These are phyloP conservation scores for Pardalotus punctatus DNA, from an alignment of 2,113 vertebrate genomes.

Conservation along the genomic window DNA sequence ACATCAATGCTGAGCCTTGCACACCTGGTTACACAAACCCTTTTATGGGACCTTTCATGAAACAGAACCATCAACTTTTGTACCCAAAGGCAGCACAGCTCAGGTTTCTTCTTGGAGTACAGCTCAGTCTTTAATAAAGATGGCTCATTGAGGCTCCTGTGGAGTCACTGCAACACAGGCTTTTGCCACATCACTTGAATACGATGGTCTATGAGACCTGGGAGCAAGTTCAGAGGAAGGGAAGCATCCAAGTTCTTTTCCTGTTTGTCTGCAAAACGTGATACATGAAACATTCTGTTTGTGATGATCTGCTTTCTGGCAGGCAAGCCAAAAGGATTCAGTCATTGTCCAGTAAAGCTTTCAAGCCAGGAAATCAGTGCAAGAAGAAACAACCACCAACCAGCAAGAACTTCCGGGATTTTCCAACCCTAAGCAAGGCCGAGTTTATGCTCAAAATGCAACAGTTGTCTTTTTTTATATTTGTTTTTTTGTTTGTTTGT, in stretches of 20 bases:
- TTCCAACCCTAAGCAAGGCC: neutral
- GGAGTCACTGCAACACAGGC: neutral
- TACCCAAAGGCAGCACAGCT: neutral
- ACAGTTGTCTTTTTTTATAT: neutral
- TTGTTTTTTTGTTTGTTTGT: no score
- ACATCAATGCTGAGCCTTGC: neutral
- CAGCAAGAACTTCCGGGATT: neutral
- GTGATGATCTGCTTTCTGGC: constrained; percentile 32
- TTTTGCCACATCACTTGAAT: neutral
- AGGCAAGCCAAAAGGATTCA: neutral
- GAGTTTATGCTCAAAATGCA: neutral
- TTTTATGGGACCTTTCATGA: neutral
- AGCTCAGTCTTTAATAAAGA: neutral
- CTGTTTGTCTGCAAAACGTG: neutral
- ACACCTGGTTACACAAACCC: neutral
- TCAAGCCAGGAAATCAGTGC: neutral
- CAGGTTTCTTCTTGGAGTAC: neutral
- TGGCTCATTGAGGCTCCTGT: neutral
- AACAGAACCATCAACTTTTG: neutral
- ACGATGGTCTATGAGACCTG: neutral
- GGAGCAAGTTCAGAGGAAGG: neutral
- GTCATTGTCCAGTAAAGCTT: neutral
- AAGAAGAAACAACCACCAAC: neutral
- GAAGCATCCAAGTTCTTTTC: constrained; percentile 19
- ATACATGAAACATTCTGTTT: neutral